phyloP scores from a whole-genome alignment of 2,888 invertebrate species.

The Pseudococcus longispinus region DNA sequence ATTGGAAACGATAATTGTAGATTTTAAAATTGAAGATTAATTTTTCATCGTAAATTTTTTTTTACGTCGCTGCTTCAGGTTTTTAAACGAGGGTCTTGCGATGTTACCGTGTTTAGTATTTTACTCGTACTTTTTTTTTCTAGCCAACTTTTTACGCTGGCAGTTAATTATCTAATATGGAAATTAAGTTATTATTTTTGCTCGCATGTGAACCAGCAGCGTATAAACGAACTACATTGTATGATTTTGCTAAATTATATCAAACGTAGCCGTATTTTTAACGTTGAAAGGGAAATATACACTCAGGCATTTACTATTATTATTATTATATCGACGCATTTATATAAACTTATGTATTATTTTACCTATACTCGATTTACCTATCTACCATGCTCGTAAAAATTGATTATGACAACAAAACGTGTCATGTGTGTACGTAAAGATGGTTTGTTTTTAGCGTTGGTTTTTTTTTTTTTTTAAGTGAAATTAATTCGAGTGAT shows the following conservation, averaged over 20 bases:
- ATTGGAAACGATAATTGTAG: neutral
- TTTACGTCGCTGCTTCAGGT: slow-evolving; percentile 1
- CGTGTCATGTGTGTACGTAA: neutral
- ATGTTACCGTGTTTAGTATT: neutral
- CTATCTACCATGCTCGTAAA: neutral
- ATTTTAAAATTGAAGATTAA: neutral
- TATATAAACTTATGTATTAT: neutral
- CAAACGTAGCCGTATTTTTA: neutral
- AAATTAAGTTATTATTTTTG: slow-evolving; percentile 15
- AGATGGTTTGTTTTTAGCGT: neutral
- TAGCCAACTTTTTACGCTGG: neutral
- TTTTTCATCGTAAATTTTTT: neutral
- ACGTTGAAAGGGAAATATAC: neutral
- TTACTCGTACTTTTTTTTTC: no score
- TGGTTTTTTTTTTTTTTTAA: neutral
- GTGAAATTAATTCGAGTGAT: neutral
- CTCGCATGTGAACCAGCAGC: neutral
- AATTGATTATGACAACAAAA: neutral
- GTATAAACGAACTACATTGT: neutral
- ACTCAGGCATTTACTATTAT: slow-evolving; percentile 21
- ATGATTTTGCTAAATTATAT: neutral
- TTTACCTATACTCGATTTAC: neutral
- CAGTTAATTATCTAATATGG: slow-evolving; percentile 22
- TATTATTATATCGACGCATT: slow-evolving; percentile 1
- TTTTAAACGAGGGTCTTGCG: neutral